Evolutionary conservation across 2,797 vertebrate genomes (phyloP), one percentile per base, ranked within the genome.

Genomic region (Poecilia gillii): DNA sequence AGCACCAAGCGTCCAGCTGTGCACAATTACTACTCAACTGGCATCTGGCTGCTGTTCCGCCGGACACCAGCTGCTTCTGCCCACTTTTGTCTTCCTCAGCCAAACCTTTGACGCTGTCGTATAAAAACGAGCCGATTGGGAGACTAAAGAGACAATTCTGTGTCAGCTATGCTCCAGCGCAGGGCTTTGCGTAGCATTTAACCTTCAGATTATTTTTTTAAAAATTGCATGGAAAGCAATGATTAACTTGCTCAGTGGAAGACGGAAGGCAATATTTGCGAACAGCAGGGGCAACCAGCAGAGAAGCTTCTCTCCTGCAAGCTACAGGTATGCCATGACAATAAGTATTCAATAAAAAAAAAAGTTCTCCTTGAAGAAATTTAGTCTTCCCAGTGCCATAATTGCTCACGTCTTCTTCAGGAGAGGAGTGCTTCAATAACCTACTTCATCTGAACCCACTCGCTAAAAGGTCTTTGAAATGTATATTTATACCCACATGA

Each of bases 391-490:
- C 55, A 43, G 51, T 59, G 6, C 12, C 25, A 25, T 78, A 76
- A 80, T 78, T 81, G 31, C 74, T 68, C 33, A 23, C 6, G 2
- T 77, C 79, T 1, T 77, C 68, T 72, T 53, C 28, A 72, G 68
- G 25, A 74, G 20, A 72, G 39, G 45, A 75, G 72, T 59, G 31
- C 39, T 83, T 86, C 78, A 83, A 28, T 83, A 85, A 74, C 36
- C 76, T 62, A 64, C 46, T 81, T 84, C 43, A 85, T 86, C 82
- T 64, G 47, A 83, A 81, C 76, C 28, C 33, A 79, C 74, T 85
- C 79, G 73, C 72, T 81, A 81, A 71, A 88, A 81, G 81, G 59
- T 76, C 70, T 85, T 82, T 84, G 73, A 85, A 85, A 84, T 77
- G 74, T 78, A 81, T 74, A 85, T 88, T 71, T 68, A 75, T 83